Evolutionary conservation across 64 coral and sea anemone genomes (phyloP), one percentile per base, ranked within the genome.

Genomic region (Porites australiensis): DNA sequence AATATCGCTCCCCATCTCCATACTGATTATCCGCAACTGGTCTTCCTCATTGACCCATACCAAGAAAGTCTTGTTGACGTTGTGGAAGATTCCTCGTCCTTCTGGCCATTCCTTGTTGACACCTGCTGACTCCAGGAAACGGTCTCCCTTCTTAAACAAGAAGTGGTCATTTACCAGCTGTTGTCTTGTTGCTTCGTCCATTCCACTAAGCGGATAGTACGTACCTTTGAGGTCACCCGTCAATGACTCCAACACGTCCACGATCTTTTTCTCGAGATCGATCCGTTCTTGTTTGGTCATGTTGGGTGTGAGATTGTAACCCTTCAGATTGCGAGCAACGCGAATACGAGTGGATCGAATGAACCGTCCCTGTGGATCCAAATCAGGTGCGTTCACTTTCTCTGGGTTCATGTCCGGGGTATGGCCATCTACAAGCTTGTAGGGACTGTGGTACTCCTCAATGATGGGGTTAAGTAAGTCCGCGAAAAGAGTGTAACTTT

Each of bases 1-100:
- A 65, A 98, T 98, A 58, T 98, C 94, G 8, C 93, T 86, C 75
- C 96, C 96, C 68, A 93, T 74, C 43, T 98, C 93, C 96, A 98
- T 98, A 79, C 93, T 95, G 90, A 98, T 95, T 44, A 98, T 98
- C 11, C 96, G 93, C 44, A 98, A 90, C 43, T 98, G 96, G 22
- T 98, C 96, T 82, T 98, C 96, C 44, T 98, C 96, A 20, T 95
- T 95, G 15, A 98, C 94, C 96, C 96, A 98, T 3, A 98, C 96
- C 10, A 98, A 75, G 90, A 98, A 98, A 4, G 96, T 95, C 77
- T 95, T 98, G 21, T 95, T 88, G 8, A 68, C 66, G 71, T 98
- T 98, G 74, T 93, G 94, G 82, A 93, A 98, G 77, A 98, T 98
- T 3, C 96, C 96, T 44, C 96, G 80, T 47, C 96, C 96, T 50